These are phyloP conservation scores for Chymomyza fuscimana DNA, from an alignment of 2,888 invertebrate genomes.

Conservation along the genomic window DNA sequence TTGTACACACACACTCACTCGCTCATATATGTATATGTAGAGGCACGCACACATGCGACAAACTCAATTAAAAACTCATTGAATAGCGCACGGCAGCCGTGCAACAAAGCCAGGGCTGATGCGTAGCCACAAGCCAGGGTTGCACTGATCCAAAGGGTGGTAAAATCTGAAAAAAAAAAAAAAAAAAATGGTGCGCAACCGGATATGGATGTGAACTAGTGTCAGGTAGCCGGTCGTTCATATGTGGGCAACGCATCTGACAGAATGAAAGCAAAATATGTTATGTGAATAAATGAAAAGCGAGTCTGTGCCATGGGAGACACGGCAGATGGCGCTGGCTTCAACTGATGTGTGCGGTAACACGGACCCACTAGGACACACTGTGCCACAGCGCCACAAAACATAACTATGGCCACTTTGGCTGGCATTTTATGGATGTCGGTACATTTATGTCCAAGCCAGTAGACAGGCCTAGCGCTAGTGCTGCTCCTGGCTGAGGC, in stretches of 20 bases:
- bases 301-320: neutral
- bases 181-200: no score
- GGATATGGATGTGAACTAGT: neutral
- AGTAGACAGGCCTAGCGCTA: neutral
- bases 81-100: constrained; percentile 3
- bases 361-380: neutral
- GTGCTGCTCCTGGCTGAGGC: neutral
- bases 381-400: neutral
- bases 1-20: neutral
- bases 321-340: neutral
- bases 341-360: neutral
- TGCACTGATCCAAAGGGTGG: neutral
- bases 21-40: neutral
- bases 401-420: neutral
- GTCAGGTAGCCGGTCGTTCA: neutral
- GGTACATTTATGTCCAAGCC: no score
- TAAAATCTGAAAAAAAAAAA: no score
- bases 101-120: neutral
- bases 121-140: neutral
- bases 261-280: neutral
- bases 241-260: neutral
- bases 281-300: neutral
- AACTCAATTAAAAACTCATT: constrained; percentile 43
- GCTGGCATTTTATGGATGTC: neutral
- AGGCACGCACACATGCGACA: constrained; percentile 7